Base-by-base conservation (phyloP, 1,140 invertebrate genomes). In the Schmidtea mediterranea region DNA sequence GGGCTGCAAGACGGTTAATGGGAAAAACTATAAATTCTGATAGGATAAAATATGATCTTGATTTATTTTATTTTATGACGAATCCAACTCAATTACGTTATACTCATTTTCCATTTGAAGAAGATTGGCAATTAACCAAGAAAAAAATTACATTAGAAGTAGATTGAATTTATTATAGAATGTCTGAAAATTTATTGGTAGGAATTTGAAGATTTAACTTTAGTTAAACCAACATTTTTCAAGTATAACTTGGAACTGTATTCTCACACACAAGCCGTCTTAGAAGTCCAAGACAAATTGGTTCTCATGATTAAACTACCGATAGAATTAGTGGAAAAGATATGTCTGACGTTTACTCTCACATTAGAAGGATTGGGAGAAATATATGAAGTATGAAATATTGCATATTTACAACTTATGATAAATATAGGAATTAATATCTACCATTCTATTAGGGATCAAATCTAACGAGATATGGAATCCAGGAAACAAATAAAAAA, bases 151-250 rank as follows among this genome's bases (percentile, higher is more conserved):
- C 26, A 6, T 32, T 32, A 32, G 26, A 49, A 55, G 16, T 53
- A 52, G 3, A 53, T 62, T 32, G 3, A 32, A 10, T 32, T 32
- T 32, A 10, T 32, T 6, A 32, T 6, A 32, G 10, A 32, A 32
- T 6, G 10, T 32, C 3, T 32, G 26, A 32, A 32, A 10, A 32
- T 32, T 32, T 32, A 6, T n/a, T n/a, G n/a, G n/a, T 56, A 59
- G 36, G 63, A 66, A 53, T 66, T 66, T 56, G 63, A 66, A 52
- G 59, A 62, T 49, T 60, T 64, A 52, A 60, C 62, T 2, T 61
- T 62, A 51, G 62, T 66, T 55, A 66, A 66, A 46, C 60, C 61
- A 23, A 60, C 61, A 46, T 66, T 66, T 55, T 66, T 66, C 56
- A 64, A 64, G 49, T 63, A 63, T 53, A 59, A 60, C 22, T 54